phyloP scores from a whole-genome alignment of 2,113 vertebrate genomes.

The Brachypodius melanocephalos region DNA sequence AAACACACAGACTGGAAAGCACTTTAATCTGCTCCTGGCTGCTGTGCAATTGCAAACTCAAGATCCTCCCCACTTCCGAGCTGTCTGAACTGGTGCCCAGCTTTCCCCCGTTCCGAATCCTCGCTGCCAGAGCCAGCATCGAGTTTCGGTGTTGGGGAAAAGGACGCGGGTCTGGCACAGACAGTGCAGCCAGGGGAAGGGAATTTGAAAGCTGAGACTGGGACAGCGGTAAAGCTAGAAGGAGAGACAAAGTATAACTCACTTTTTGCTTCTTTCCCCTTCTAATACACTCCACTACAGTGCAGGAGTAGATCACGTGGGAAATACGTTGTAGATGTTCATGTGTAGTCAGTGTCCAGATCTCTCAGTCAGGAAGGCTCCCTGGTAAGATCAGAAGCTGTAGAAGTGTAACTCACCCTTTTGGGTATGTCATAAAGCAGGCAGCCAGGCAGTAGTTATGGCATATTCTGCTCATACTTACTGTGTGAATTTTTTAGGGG shows the following conservation, averaged over 20 bases:
- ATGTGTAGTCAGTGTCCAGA: neutral
- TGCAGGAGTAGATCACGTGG: neutral
- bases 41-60: neutral
- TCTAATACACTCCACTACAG: rapidly evolving
- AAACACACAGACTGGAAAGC: neutral
- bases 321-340: neutral
- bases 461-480: neutral
- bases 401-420: neutral
- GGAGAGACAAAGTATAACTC: neutral
- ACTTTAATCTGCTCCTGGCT: neutral
- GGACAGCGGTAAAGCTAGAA: neutral
- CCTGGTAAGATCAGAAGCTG: neutral
- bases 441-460: neutral
- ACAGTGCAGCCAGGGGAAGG: neutral
- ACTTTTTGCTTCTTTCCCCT: neutral
- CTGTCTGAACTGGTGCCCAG: conserved; percentile 23
- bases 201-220: neutral
- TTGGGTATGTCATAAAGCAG: neutral
- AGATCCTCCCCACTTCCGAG: conserved; percentile 48
- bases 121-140: neutral
- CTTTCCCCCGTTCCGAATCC: neutral
- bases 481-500: neutral
- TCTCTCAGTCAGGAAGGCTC: neutral
- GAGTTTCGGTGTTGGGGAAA: neutral
- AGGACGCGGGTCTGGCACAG: neutral